These are phyloP conservation scores for Endotricha flammealis DNA, from an alignment of 2,888 invertebrate genomes.

Conservation along the genomic window DNA sequence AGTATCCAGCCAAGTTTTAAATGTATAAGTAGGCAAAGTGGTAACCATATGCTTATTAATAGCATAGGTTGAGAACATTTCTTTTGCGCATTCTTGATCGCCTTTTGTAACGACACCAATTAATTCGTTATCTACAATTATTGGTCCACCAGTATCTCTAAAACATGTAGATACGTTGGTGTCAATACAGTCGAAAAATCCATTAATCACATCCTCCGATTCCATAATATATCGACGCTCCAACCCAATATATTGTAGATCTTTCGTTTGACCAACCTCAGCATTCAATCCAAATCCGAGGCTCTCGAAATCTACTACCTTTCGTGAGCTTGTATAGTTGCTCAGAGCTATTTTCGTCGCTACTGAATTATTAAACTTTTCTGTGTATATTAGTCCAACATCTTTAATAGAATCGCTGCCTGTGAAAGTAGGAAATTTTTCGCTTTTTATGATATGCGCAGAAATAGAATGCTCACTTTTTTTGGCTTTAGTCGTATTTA, in stretches of 20 bases:
- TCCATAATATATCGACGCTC: slow-evolving; percentile 38
- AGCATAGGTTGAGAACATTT: slow-evolving; percentile 50
- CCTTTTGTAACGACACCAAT: slow-evolving; percentile 54
- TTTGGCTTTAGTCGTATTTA: slow-evolving; percentile 52
- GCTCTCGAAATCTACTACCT: slow-evolving; percentile 42
- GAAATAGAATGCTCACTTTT: slow-evolving; percentile 39
- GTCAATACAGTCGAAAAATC: slow-evolving; percentile 60
- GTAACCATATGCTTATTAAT: slow-evolving; percentile 52
- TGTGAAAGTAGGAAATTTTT: slow-evolving; percentile 53
- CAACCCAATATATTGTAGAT: slow-evolving; percentile 56
- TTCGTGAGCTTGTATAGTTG: slow-evolving; percentile 41
- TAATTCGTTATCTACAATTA: slow-evolving; percentile 51
- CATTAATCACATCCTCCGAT: slow-evolving; percentile 27
- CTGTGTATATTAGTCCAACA: slow-evolving; percentile 56
- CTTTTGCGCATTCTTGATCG: slow-evolving; percentile 48
- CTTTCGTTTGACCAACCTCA: slow-evolving; percentile 43
- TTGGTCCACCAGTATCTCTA: slow-evolving; percentile 60
- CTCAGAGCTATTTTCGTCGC: slow-evolving; percentile 53
- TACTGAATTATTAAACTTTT: slow-evolving; percentile 49
- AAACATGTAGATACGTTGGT: slow-evolving; percentile 61
- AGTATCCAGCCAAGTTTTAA: slow-evolving; percentile 61
- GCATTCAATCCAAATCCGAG: slow-evolving; percentile 63
- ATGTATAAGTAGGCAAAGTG: slow-evolving; percentile 49
- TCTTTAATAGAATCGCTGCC: slow-evolving; percentile 40
- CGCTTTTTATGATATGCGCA: slow-evolving; percentile 49